Conservation (phyloP, 2,888 invertebrate genomes). For the Stenurella melanura region DNA sequence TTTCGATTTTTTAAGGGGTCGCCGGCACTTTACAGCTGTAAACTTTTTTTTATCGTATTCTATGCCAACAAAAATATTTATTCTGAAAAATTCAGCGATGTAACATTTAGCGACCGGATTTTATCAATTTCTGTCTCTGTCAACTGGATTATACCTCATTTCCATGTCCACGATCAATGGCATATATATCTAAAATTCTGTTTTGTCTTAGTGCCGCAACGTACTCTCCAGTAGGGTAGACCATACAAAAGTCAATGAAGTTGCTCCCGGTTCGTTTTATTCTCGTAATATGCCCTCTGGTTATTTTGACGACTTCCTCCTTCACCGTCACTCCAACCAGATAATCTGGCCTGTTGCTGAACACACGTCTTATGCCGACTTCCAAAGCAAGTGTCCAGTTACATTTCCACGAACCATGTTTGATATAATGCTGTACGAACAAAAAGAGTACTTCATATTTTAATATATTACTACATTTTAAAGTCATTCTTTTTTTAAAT, state of each 20-base stretch:
- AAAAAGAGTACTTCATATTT: no score
- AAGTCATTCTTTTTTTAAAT: no score
- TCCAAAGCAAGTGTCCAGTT: conserved; percentile 60
- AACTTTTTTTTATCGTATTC: no score
- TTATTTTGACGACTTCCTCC: conserved; percentile 61
- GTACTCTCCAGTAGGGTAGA: conserved; percentile 68
- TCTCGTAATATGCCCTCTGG: conserved; percentile 35
- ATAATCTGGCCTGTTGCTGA: conserved; percentile 61
- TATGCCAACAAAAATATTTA: no score
- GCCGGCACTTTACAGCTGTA: no score
- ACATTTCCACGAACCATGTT: conserved; percentile 65
- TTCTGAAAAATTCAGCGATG: no score
- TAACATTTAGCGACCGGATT: no score
- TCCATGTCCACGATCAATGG: conserved; percentile 65
- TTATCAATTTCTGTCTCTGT: no score
- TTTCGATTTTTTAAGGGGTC: no score
- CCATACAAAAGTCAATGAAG: conserved; percentile 65
- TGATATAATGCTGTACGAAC: conserved; percentile 66
- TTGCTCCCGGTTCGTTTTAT: conserved; percentile 59
- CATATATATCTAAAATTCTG: conserved; percentile 52
- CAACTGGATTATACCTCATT: no score
- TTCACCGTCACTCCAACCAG: conserved; percentile 61
- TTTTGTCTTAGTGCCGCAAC: conserved; percentile 62
- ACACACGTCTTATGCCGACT: conserved; percentile 53
- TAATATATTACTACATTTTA: no score